These are phyloP conservation scores for Aporophyla nigra DNA, from an alignment of 2,888 invertebrate genomes.

Conservation along the genomic window DNA sequence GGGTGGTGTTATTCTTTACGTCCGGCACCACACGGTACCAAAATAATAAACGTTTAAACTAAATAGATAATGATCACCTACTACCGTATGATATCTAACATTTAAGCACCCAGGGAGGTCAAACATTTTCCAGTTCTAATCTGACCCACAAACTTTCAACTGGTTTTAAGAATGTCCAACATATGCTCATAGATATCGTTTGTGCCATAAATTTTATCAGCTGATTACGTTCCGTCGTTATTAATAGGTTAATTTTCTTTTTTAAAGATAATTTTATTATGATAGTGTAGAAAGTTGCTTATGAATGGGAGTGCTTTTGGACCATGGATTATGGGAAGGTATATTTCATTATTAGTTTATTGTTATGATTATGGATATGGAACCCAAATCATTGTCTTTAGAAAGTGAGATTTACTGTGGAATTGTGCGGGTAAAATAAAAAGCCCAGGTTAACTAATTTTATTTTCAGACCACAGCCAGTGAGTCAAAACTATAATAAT, in stretches of 20 bases:
- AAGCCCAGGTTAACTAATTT: not conserved
- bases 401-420: not conserved
- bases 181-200: conserved; percentile 50
- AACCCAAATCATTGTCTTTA: too few species aligned
- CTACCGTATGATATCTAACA: conserved; percentile 49
- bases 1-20: too few species aligned
- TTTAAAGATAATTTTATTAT: conserved; percentile 48
- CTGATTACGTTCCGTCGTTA: conserved; percentile 60
- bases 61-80: conserved; percentile 38
- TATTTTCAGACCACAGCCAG: not conserved
- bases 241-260: conserved; percentile 64
- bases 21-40: too few species aligned
- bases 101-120: conserved; percentile 46
- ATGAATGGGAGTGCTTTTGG: conserved; percentile 27
- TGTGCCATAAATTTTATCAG: conserved; percentile 66
- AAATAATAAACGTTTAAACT: conserved; percentile 8
- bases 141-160: conserved; percentile 64
- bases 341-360: not conserved
- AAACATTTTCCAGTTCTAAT: conserved; percentile 51
- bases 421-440: not conserved
- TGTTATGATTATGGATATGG: too few species aligned
- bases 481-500: not conserved
- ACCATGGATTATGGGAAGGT: not conserved
- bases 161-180: conserved; percentile 55
- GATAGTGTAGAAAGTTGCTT: conserved; percentile 59